Base-by-base conservation (phyloP, 2,888 invertebrate species). In the Trimorus sp. region DNA sequence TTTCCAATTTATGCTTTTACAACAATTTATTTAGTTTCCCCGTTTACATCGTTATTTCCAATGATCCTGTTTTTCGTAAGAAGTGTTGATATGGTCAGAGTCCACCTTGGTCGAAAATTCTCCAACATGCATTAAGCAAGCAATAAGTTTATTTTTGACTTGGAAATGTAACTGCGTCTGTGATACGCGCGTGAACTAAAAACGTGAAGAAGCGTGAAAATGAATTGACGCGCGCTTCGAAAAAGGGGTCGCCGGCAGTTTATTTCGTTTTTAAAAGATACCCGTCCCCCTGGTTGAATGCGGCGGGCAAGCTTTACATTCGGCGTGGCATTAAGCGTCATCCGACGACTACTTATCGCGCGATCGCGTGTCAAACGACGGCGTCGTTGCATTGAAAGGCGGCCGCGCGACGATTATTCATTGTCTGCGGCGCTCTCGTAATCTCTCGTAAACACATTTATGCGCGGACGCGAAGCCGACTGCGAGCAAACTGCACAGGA, bases 361-460 rank as follows among this genome's bases (percentile, higher is more conserved):
- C 54, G 65, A 80, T 80, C 75, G 74, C 63, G 74, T 69, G 74
- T 74, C 79, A 74, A 56, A 62, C 73, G 73, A 53, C 38, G 26
- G 42, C 42, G 48, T 51, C 59, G 65, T 59, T 69, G 45, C 56
- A 74, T 68, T 79, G 60, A 74, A 74, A 79, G 49, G 56, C 68
- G 49, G 51, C 56, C 69, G 49, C 56, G 73, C 56, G 58, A 73
- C 62, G 71, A 79, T 69, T 69, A 69, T 79, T 79, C 65, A 79
- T 79, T 79, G 74, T 69, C 74, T 74, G 74, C 26, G 38, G 45
- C 48, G 48, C 54, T 60, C 66, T 78, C 66, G 54, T 73, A 79
- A 79, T 79, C 59, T 79, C 75, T 70, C 75, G 70, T 75, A 79
- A 79, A 79, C 75, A 69, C 69, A 75, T 79, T 74, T 75, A 79